phyloP scores from a whole-genome alignment of 2,888 invertebrate species.

The Lithophane leautieri region DNA sequence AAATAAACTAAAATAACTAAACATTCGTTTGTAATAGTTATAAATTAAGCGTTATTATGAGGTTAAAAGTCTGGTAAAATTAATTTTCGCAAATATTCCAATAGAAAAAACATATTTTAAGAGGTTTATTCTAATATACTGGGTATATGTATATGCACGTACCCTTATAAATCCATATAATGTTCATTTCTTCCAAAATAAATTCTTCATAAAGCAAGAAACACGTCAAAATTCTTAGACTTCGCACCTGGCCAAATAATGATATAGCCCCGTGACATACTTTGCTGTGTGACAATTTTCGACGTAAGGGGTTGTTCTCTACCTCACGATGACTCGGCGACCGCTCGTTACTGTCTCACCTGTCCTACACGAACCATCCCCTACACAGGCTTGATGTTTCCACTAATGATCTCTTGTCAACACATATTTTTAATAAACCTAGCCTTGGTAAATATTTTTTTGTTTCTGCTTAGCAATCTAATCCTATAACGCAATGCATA shows the following conservation, averaged over 20 bases:
- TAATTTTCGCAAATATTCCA: background rate
- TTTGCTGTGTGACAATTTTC: slow-evolving; percentile 87
- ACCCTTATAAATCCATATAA: background rate
- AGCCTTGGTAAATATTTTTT: slow-evolving; percentile 23
- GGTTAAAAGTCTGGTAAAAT: no score
- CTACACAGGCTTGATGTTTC: slow-evolving; percentile 74
- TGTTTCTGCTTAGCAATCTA: slow-evolving; percentile 31
- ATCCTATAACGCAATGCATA: slow-evolving; percentile 51
- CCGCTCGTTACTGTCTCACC: slow-evolving; percentile 88
- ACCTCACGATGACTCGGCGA: slow-evolving; percentile 84
- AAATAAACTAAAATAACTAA: no score
- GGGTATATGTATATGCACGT: background rate
- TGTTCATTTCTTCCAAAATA: background rate
- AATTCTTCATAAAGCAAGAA: slow-evolving; percentile 10
- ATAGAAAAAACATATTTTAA: no score
- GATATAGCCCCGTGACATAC: slow-evolving; percentile 82
- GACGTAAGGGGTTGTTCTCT: slow-evolving; percentile 85
- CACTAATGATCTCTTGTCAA: slow-evolving; percentile 83
- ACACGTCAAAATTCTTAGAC: background rate
- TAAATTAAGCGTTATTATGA: background rate
- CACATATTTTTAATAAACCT: slow-evolving; percentile 59
- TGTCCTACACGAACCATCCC: slow-evolving; percentile 75
- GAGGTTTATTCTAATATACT: no score
- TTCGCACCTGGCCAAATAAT: slow-evolving; percentile 78
- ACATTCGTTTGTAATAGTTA: background rate